These are phyloP conservation scores for Amazona vittata DNA, from an alignment of 2,113 vertebrate species.

Conservation along the genomic window DNA sequence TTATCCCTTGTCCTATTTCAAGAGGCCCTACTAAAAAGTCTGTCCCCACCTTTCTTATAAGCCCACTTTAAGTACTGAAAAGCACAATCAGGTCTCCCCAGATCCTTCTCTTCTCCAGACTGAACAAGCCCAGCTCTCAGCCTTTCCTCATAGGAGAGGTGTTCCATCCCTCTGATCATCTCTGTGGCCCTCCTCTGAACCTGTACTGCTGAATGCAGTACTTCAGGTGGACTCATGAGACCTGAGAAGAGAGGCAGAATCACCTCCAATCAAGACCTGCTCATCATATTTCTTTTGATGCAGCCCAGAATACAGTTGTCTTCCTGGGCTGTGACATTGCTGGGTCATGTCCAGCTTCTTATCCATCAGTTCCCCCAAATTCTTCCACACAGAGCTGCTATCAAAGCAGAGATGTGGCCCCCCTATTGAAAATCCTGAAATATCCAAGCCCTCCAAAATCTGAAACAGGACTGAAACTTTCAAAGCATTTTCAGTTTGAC, in stretches of 20 bases:
- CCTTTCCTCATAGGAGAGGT: neutral
- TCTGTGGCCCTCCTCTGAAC: neutral
- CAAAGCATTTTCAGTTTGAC: neutral
- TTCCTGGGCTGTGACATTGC: neutral
- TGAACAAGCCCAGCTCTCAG: neutral
- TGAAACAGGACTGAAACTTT: neutral
- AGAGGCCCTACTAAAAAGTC: neutral
- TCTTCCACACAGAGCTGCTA: neutral
- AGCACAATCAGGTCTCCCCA: accelerated
- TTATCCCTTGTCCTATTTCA: neutral
- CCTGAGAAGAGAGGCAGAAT: accelerated
- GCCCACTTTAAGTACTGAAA: neutral
- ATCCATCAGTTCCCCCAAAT: neutral
- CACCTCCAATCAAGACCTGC: accelerated
- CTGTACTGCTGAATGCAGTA: neutral
- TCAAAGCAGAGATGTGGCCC: neutral
- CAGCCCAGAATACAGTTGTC: neutral
- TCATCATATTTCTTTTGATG: neutral
- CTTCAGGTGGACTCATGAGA: neutral
- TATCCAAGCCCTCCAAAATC: neutral
- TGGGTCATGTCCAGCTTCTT: neutral
- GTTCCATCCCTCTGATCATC: neutral
- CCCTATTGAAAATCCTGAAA: neutral
- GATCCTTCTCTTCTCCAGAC: neutral
- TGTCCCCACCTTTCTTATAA: neutral